Conservation (phyloP, 2,888 invertebrate species). For the Fragum whitleyi region DNA sequence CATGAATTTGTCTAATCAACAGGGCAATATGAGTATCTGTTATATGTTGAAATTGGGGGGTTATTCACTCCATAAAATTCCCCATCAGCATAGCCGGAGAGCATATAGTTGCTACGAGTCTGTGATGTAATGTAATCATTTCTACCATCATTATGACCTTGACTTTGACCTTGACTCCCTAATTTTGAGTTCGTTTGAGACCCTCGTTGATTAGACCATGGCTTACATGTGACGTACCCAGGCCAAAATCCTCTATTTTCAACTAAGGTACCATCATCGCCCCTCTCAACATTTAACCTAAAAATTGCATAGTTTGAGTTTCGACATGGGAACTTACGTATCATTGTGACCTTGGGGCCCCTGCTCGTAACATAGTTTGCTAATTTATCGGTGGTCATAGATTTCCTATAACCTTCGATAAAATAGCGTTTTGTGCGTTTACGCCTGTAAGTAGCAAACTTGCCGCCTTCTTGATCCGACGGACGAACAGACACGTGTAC, state of each 20-base stretch:
- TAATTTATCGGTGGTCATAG: conserved; percentile 10
- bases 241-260: conserved; percentile 10
- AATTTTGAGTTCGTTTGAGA: neutral
- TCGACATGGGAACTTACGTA: neutral
- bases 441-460: neutral
- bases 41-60: neutral
- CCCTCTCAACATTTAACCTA: conserved; percentile 3
- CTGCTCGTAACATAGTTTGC: conserved; percentile 8
- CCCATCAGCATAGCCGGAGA: neutral
- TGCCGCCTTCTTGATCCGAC: neutral
- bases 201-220: neutral
- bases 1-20: conserved; percentile 3
- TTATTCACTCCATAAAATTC: neutral
- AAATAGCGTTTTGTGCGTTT: conserved; percentile 10
- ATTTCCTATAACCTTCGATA: conserved; percentile 4
- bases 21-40: neutral
- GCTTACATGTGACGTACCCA: neutral
- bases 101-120: neutral
- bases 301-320: neutral
- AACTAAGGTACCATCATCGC: neutral
- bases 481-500: neutral
- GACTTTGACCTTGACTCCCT: no score
- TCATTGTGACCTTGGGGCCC: conserved; percentile 13
- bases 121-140: neutral
- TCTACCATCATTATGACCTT: neutral